Evolutionary conservation across 2,888 invertebrate species (phyloP), one percentile per base, ranked within the genome.

Genomic region (Amiota mariae): DNA sequence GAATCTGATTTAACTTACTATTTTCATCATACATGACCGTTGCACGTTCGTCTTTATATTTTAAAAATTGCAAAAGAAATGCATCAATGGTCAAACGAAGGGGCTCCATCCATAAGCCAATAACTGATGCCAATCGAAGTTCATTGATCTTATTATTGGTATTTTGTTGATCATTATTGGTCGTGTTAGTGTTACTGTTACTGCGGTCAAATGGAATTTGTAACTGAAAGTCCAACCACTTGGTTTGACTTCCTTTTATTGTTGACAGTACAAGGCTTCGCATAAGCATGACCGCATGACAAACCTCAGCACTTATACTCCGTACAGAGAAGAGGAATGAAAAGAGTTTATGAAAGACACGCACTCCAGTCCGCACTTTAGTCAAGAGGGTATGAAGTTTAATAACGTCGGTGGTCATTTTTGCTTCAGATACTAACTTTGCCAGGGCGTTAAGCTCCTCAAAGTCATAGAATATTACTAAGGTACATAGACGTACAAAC

Each of bases 71-170:
- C 18, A 89, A 64, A 18, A 89, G 66, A 77, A 84, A 80, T 1
- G 80, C 75, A 72, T 88, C 85, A 0, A 85, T 73, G 1, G 76
- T 81, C 3, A 88, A 20, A 12, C 80, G 75, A 48, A 82, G 85
- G 4, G 80, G 83, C 48, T 89, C 88, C 20, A 89, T 8, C 89
- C 89, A 89, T 0, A 89, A 12, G 0, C 84, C 87, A 8, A 86
- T 18, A 0, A 83, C 87, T 8, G 82, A 82, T 0, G 77, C 79
- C 0, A 54, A 24, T n/a, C 8, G 12, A 36, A n/a, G 54, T 4
- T 54, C 54, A n/a, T 54, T n/a, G 2, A n/a, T n/a, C n/a, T 10
- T 54, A 80, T 79, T 0, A 36, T 56, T 8, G 49, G 20, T 68
- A 24, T 11, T 13, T 8, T 12, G 57, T 24, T 8, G n/a, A 54